A percentile compares a stretch with the other conserved stretches of the same genome.
Evolutionary conservation across 2,888 invertebrate genomes (phyloP).

Genomic region (Heliconius cydno): DNA sequence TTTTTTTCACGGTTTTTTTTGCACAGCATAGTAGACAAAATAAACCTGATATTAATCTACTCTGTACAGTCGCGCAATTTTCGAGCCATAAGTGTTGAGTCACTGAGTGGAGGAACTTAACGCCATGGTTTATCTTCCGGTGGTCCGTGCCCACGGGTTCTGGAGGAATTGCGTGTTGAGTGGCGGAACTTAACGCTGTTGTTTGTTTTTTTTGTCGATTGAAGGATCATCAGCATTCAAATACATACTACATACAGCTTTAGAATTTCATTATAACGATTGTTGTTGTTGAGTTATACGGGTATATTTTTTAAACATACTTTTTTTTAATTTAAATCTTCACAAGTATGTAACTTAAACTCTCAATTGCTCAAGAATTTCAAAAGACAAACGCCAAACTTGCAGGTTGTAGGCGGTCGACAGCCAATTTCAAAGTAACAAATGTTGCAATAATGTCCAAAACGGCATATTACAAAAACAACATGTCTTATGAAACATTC

Average conservation of each 20-base stretch:
- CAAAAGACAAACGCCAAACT: not conserved
- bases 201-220: too few relatives aligned
- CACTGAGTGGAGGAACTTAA: not conserved
- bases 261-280: too few relatives aligned
- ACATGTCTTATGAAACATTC: constrained; percentile 22
- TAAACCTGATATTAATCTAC: not conserved
- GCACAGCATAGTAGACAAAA: not conserved
- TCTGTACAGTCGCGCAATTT: not conserved
- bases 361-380: not conserved
- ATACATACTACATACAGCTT: too few relatives aligned
- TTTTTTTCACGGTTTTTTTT: too few relatives aligned
- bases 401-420: constrained; percentile 8
- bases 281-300: too few relatives aligned
- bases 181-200: too few relatives aligned
- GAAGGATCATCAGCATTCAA: too few relatives aligned
- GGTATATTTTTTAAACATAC: too few relatives aligned
- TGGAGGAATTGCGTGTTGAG: too few relatives aligned
- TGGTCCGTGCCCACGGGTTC: too few relatives aligned
- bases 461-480: constrained; percentile 22
- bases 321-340: not conserved
- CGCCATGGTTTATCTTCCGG: not conserved
- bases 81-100: not conserved
- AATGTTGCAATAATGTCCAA: constrained; percentile 19
- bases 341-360: not conserved
- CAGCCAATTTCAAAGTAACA: constrained; percentile 16